These are phyloP conservation scores for Cotesia chilonis DNA, from an alignment of 1,140 invertebrate genomes.

Conservation along the genomic window DNA sequence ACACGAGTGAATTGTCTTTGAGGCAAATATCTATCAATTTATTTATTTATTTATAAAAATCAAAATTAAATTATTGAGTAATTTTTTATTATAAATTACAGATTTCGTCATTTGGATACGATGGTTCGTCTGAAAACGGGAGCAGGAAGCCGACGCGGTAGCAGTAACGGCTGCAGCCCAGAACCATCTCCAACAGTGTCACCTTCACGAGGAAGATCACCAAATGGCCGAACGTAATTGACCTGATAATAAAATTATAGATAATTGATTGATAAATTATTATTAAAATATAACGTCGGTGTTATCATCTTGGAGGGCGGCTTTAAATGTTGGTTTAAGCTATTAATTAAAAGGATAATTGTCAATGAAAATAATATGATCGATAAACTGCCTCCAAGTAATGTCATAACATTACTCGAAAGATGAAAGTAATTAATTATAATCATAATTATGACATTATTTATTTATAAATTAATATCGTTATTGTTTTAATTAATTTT, in stretches of 20 bases:
- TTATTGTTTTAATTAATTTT: too few relatives aligned
- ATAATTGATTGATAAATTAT: neutral
- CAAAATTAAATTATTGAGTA: neutral
- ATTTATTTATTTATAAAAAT: neutral
- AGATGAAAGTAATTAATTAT: slow-evolving; percentile 7
- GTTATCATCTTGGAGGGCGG: neutral
- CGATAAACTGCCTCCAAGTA: slow-evolving; percentile 11
- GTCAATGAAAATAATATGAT: neutral
- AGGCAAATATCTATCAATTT: slow-evolving; percentile 70
- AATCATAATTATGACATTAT: neutral
- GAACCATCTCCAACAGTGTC: slow-evolving; percentile 72
- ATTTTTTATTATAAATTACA: slow-evolving; percentile 49
- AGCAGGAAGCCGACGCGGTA: slow-evolving; percentile 61
- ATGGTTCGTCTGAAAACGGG: slow-evolving; percentile 76
- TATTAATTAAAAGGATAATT: slow-evolving; percentile 11
- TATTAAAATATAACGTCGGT: slow-evolving; percentile 16
- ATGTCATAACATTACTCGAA: neutral
- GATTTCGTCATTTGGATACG: slow-evolving; percentile 83
- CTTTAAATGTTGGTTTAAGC: neutral
- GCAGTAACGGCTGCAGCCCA: slow-evolving; percentile 60
- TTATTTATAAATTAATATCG: too few relatives aligned
- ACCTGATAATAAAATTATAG: neutral
- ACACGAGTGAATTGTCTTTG: slow-evolving; percentile 78
- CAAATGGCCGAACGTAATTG: slow-evolving; percentile 56
- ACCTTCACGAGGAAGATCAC: slow-evolving; percentile 62